Conservation (phyloP, 2,888 invertebrate species). For the Drosophila nr. perissopoda region DNA sequence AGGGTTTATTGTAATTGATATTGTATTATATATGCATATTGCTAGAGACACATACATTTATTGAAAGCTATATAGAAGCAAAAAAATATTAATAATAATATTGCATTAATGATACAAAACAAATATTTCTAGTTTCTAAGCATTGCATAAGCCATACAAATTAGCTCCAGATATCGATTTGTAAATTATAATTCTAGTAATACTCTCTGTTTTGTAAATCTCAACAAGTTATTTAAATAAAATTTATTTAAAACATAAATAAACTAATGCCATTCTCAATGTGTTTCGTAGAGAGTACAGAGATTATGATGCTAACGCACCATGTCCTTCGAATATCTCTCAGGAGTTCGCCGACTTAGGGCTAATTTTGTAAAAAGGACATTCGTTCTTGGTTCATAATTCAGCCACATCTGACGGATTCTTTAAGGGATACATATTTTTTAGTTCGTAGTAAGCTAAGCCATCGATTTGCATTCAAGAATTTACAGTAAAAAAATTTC, state of each 20-base stretch:
- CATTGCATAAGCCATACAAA: slow-evolving; percentile 59
- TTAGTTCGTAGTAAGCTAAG: too few relatives aligned
- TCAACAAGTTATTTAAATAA: slow-evolving; percentile 79
- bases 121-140: slow-evolving; percentile 47
- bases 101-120: slow-evolving; percentile 42
- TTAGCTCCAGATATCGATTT: slow-evolving; percentile 68
- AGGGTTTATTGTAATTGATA: slow-evolving; percentile 64
- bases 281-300: not conserved
- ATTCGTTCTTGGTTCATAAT: not conserved
- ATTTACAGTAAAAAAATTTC: too few relatives aligned
- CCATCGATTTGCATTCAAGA: too few relatives aligned
- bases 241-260: slow-evolving; percentile 74
- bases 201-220: slow-evolving; percentile 79
- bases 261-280: not conserved
- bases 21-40: slow-evolving; percentile 57
- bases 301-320: not conserved
- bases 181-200: slow-evolving; percentile 72
- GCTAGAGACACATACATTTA: slow-evolving; percentile 56
- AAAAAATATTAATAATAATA: slow-evolving; percentile 13
- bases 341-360: not conserved
- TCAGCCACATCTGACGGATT: too few relatives aligned
- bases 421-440: too few relatives aligned
- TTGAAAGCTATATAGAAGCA: slow-evolving; percentile 33
- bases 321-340: not conserved
- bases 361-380: not conserved